Evolutionary conservation across 2,113 vertebrate genomes (phyloP).

Genomic region (Lagopus muta): DNA sequence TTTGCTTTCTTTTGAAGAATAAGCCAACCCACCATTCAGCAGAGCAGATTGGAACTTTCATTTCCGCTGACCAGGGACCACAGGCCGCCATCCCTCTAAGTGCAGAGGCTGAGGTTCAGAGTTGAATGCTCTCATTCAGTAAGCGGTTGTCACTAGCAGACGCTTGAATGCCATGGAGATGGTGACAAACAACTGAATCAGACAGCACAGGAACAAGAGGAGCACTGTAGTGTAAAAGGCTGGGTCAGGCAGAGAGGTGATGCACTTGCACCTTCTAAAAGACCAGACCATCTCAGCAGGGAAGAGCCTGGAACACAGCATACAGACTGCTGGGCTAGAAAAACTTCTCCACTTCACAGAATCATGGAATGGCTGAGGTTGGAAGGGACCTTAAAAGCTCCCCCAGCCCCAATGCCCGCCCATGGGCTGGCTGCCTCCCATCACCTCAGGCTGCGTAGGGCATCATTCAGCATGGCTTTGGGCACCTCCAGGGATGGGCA

Average conservation of each 20-base stretch:
- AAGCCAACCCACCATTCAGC: background rate
- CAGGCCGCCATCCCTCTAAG: background rate
- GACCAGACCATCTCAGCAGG: rapidly evolving
- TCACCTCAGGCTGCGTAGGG: too few species aligned
- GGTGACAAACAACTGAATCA: conserved; percentile 32
- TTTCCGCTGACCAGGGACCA: background rate
- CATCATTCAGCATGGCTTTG: too few species aligned
- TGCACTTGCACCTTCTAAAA: background rate
- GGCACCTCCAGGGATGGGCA: too few species aligned
- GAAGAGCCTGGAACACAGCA: background rate
- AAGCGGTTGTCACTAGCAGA: background rate
- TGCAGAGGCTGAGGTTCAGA: background rate
- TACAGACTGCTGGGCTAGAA: background rate
- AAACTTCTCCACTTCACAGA: background rate
- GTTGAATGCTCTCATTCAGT: background rate
- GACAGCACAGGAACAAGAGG: background rate
- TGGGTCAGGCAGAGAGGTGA: background rate
- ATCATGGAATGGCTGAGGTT: too few species aligned
- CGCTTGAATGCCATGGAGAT: background rate
- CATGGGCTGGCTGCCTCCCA: too few species aligned
- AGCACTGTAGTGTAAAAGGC: background rate
- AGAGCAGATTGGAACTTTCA: background rate
- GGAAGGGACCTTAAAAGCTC: too few species aligned
- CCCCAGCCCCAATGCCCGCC: too few species aligned
- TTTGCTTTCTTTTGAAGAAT: background rate